Evolutionary conservation across 2,888 invertebrate genomes (phyloP).

Genomic region (Incurvaria masculella): DNA sequence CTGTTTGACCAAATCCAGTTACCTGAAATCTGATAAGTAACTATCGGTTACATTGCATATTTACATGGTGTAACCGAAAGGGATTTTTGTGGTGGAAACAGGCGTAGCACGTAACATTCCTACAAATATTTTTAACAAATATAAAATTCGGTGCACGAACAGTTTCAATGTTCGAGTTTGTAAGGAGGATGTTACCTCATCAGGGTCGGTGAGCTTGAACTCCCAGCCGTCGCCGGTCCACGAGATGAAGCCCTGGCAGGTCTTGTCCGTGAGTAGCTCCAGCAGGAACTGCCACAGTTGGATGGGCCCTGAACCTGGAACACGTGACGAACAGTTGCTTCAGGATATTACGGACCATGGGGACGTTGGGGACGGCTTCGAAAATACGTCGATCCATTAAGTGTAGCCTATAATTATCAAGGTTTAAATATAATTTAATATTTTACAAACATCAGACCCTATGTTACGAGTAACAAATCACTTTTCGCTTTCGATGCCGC

Average conservation of each 20-base stretch:
- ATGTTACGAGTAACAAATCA: too few relatives aligned
- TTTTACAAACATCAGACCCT: too few relatives aligned
- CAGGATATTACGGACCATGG: slow-evolving; percentile 33
- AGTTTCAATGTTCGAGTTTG: neutral
- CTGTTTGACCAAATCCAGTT: too few relatives aligned
- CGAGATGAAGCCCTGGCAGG: slow-evolving; percentile 94
- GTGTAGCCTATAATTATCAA: too few relatives aligned
- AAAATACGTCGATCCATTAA: too few relatives aligned
- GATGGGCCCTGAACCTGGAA: slow-evolving; percentile 90
- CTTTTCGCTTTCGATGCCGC: too few relatives aligned
- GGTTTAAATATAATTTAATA: too few relatives aligned
- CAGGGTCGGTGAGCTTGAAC: slow-evolving; percentile 97
- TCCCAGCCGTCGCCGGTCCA: slow-evolving; percentile 99
- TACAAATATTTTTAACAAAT: neutral
- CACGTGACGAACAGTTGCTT: slow-evolving; percentile 48
- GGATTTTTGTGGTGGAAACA: neutral
- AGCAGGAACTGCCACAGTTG: slow-evolving; percentile 97
- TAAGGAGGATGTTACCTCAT: slow-evolving; percentile 65
- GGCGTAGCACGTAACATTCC: neutral
- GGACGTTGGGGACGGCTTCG: too few relatives aligned
- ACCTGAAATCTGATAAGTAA: too few relatives aligned
- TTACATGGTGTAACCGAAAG: neutral
- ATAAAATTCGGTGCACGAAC: too few relatives aligned
- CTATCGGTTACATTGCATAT: too few relatives aligned
- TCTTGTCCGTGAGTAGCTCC: slow-evolving; percentile 92